Base-by-base conservation (phyloP, 2,888 invertebrate species). In the Diarsia rubi region DNA sequence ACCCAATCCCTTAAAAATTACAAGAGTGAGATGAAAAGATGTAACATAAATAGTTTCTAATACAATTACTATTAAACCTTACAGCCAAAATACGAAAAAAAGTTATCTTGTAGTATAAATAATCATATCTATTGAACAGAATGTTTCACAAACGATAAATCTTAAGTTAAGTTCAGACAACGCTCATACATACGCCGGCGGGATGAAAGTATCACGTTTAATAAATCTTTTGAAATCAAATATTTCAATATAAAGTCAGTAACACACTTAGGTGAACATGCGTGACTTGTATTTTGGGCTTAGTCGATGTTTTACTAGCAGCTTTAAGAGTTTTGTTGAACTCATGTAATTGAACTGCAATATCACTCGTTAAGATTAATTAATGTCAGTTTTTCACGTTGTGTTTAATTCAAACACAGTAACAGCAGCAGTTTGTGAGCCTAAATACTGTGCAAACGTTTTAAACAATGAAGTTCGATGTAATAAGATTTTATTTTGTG, bases 61-160 rank as follows among this genome's bases (percentile, higher is more conserved):
- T 27, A 27, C 24, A 57, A 27, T 54, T 27, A 27, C 44, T 27
- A 42, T 4, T 45, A 47, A 54, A 3, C 2, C 1, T 57, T 6
- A 0, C 16, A 12, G 21, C 0, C 42, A 47, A 57, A 44, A 42
- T 3, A 24, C n/a, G 19, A 63, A 21, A 78, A 63, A 57, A 64
- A n/a, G 9, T 64, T 19, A 68, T 77, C n/a, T n/a, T 27, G 45
- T 63, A 19, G 31, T 57, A 44, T 42, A 57, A 57, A 71, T 71
- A 70, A 78, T 70, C 44, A 47, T 79, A 79, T 42, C 24, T 47
- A 62, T 78, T 57, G 44, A 42, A 66, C 16, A 73, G 54, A 80
- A 49, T 57, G 62, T 73, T 79, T 73, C 42, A 31, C 42, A 80
- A 73, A 66, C 27, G n/a, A 78, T 80, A 78, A 66, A 80, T 66